These are phyloP conservation scores for Amphimedon queenslandica DNA, from an alignment of 37 sponge, comb jelly and placozoan genomes.

Conservation along the genomic window DNA sequence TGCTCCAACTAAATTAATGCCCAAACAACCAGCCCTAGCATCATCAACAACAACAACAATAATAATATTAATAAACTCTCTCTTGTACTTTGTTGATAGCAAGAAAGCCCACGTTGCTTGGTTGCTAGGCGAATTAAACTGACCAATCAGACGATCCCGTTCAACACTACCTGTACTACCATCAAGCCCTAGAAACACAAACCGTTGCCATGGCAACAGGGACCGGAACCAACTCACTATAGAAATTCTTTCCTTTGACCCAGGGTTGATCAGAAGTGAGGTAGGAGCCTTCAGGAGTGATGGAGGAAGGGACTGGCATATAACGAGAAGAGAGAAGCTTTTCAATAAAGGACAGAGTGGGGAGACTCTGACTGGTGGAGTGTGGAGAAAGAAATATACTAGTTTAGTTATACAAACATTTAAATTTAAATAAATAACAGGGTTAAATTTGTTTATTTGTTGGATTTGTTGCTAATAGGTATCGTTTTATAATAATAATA, in stretches of 20 bases:
- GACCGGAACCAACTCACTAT: slow-evolving; percentile 30
- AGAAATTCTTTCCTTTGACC: slow-evolving; percentile 75
- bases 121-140: slow-evolving; percentile 65
- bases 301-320: slow-evolving; percentile 50
- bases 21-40: slow-evolving; percentile 90
- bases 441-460: too few species aligned
- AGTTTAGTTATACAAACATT: too few species aligned
- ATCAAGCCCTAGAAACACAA: slow-evolving; percentile 74
- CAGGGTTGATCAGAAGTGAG: slow-evolving; percentile 49
- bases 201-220: too few species aligned
- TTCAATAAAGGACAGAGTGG: slow-evolving; percentile 81
- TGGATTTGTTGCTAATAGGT: too few species aligned
- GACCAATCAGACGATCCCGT: slow-evolving; percentile 60
- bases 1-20: slow-evolving; percentile 92
- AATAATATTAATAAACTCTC: background rate
- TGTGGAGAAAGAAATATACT: too few species aligned
- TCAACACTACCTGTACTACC: slow-evolving; percentile 69
- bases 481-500: too few species aligned
- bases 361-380: slow-evolving; percentile 79
- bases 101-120: slow-evolving; percentile 59
- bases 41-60: background rate
- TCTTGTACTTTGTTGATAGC: slow-evolving; percentile 71
- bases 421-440: too few species aligned
- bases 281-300: slow-evolving; percentile 15
- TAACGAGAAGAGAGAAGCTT: slow-evolving; percentile 46